phyloP scores from a whole-genome alignment of 2,113 vertebrate species.

The Cynoglossus semilaevis region DNA sequence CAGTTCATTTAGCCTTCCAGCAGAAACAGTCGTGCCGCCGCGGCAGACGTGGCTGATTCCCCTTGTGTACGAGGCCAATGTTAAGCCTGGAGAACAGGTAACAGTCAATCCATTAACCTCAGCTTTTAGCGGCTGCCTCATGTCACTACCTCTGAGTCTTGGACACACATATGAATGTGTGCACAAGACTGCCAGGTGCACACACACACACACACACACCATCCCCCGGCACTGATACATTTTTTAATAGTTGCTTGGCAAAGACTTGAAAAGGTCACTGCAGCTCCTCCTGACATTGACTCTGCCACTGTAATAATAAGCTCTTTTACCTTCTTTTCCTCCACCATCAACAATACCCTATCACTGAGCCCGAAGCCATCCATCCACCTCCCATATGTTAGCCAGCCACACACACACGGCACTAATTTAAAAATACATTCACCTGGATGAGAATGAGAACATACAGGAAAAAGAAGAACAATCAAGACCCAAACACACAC shows the following conservation, averaged over 20 bases:
- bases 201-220: slow-evolving; percentile 21
- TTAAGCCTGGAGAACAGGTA: slow-evolving; percentile 87
- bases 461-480: neutral
- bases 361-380: slow-evolving; percentile 58
- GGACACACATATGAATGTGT: slow-evolving; percentile 53
- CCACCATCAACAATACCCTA: slow-evolving; percentile 66
- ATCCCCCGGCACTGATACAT: slow-evolving; percentile 79
- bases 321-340: slow-evolving; percentile 74
- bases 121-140: slow-evolving; percentile 84
- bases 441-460: neutral
- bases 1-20: slow-evolving; percentile 78
- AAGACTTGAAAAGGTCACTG: slow-evolving; percentile 89
- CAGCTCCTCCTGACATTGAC: slow-evolving; percentile 85
- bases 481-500: slow-evolving; percentile 7
- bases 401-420: slow-evolving; percentile 5
- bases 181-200: slow-evolving; percentile 16
- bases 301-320: slow-evolving; percentile 87
- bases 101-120: slow-evolving; percentile 99
- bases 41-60: slow-evolving; percentile 68
- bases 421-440: slow-evolving; percentile 12
- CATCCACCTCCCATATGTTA: slow-evolving; percentile 42
- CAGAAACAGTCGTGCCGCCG: slow-evolving; percentile 56
- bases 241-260: slow-evolving; percentile 87
- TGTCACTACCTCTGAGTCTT: slow-evolving; percentile 79
- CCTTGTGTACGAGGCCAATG: slow-evolving; percentile 79